Base-by-base conservation (phyloP, 2,888 invertebrate genomes). In the Aphidius colemani region DNA sequence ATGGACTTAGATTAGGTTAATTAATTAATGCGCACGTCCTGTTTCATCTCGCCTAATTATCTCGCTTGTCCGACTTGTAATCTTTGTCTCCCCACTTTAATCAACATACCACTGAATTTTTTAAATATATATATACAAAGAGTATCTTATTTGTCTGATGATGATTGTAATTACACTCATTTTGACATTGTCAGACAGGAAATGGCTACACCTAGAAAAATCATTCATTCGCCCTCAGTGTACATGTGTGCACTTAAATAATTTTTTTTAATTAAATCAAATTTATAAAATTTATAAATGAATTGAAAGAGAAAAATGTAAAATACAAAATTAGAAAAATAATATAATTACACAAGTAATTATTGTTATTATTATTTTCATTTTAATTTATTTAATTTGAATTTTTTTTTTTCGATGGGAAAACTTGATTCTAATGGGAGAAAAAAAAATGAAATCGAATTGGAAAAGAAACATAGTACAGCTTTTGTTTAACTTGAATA, bases 1-100 rank as follows among this genome's bases (percentile, higher is more conserved):
- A 30, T 78, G 74, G 76, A 75, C 78, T 80, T 80, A 79, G 80
- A 80, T 80, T 80, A 79, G 78, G 78, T 78, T 79, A 80, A 80
- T 80, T 80, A 80, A 80, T 80, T 80, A 80, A 80, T 80, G 79
- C 80, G 80, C 80, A 80, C 80, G 80, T 80, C 80, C 80, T 80
- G 80, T 80, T 80, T 77, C 79, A 75, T 77, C 76, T 77, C 78
- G 56, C 75, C 78, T 80, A 80, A 80, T 80, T 80, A 80, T 80
- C 79, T 78, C 80, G 78, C 78, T 80, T 77, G 78, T 78, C 78
- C 76, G 74, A 74, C 71, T 72, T 72, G 53, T 61, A 40, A 45
- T 58, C 57, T 39, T 53, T 49, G 44, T 49, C 49, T 30, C 30
- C 30, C 30, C 30, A 30, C 30, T 11, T 48, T 40, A 44, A 13